Conservation (phyloP, 2,797 vertebrate genomes). For the Columba guinea region DNA sequence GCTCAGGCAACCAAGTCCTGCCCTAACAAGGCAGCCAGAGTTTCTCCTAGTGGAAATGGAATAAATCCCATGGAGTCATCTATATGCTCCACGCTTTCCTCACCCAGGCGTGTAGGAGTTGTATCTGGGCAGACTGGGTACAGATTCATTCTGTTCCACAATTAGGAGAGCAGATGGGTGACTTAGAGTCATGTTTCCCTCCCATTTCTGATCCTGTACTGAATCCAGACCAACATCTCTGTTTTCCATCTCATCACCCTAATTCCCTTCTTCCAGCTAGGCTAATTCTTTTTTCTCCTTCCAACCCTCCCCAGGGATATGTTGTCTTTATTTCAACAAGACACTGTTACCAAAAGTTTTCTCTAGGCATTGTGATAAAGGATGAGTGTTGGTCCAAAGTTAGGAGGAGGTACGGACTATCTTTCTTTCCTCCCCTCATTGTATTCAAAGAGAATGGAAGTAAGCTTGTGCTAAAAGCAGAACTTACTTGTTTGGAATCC, state of each 20-base stretch:
- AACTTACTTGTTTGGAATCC: neutral
- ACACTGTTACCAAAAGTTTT: neutral
- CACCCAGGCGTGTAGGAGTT: conserved; percentile 66
- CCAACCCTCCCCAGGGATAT: neutral
- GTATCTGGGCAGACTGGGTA: conserved; percentile 63
- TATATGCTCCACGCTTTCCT: conserved; percentile 60
- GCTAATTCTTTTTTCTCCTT: neutral
- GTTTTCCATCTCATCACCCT: conserved; percentile 29
- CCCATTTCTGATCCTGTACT: conserved; percentile 56
- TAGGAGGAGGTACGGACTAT: neutral
- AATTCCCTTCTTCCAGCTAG: neutral
- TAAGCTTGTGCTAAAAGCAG: neutral
- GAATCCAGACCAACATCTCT: conserved; percentile 55
- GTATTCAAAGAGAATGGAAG: neutral
- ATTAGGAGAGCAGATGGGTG: conserved; percentile 69
- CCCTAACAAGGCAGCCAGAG: conserved; percentile 19
- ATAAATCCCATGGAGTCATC: conserved; percentile 54
- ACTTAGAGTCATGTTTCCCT: conserved; percentile 60
- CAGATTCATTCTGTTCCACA: conserved; percentile 66
- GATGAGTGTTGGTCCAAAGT: neutral
- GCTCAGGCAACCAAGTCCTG: neutral
- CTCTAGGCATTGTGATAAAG: neutral
- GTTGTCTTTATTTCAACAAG: neutral
- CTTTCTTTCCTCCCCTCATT: neutral
- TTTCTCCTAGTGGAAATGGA: conserved; percentile 44